Evolutionary conservation across 2,113 vertebrate genomes (phyloP).

Genomic region (Cheilinus undulatus): DNA sequence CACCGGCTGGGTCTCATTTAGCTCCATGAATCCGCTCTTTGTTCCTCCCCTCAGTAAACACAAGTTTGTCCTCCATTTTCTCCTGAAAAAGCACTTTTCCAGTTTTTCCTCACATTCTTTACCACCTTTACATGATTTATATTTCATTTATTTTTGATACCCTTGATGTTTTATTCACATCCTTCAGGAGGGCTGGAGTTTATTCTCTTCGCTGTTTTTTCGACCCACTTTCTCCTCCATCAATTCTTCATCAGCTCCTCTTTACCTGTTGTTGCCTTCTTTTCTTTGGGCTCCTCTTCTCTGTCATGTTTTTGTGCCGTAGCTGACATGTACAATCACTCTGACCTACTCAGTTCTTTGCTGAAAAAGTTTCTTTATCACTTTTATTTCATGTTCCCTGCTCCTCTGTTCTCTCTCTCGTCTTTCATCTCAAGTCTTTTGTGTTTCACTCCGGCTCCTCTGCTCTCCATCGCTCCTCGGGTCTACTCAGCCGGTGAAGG

Average conservation of each 20-base stretch:
- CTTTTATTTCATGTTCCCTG: background rate
- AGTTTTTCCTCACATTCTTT: slow-evolving; percentile 43
- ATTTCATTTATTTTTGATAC: slow-evolving; percentile 74
- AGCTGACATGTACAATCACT: slow-evolving; percentile 34
- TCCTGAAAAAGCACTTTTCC: slow-evolving; percentile 33
- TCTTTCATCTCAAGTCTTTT: slow-evolving; percentile 34
- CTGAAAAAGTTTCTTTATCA: slow-evolving; percentile 23
- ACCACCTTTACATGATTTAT: slow-evolving; percentile 67
- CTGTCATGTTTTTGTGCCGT: background rate
- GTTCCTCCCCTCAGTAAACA: slow-evolving; percentile 21
- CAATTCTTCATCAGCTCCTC: slow-evolving; percentile 62
- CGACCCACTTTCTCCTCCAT: slow-evolving; percentile 69
- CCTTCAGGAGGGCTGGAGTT: slow-evolving; percentile 62
- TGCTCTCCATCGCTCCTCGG: slow-evolving; percentile 6
- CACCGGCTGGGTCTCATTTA: background rate
- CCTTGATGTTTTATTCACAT: slow-evolving; percentile 70
- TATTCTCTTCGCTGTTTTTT: slow-evolving; percentile 66
- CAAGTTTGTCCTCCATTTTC: slow-evolving; percentile 7
- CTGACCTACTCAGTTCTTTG: slow-evolving; percentile 11
- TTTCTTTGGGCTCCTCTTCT: background rate
- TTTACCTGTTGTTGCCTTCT: slow-evolving; percentile 49
- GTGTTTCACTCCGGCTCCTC: slow-evolving; percentile 16
- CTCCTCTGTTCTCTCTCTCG: background rate
- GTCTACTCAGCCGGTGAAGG: slow-evolving; percentile 36
- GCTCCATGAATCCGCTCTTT: background rate